Base-by-base conservation (phyloP, 2,888 invertebrate species). In the Hofmannophila pseudospretella region DNA sequence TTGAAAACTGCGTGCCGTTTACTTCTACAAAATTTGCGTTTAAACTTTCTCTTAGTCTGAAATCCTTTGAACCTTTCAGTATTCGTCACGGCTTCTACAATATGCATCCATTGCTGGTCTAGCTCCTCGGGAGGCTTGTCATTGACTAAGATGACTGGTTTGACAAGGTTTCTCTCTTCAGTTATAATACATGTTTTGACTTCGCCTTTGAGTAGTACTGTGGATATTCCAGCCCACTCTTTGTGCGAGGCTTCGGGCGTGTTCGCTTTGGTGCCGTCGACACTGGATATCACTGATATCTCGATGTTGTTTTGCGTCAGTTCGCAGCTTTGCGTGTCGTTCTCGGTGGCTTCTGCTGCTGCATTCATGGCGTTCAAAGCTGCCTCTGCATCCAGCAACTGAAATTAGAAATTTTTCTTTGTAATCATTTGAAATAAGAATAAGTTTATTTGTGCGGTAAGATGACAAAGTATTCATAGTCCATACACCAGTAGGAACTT, bases 91-190 rank as follows among this genome's bases (percentile, higher is more conserved):
- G 61, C 58, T 16, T 80, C 74, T 0, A 79, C 61, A 3, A 77
- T 54, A 30, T 74, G 61, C 7, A 65, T 50, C 78, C 77, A 78
- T 47, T 74, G 79, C 35, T 77, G 71, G 34, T 82, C 85, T 7
- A 81, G 67, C 47, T 82, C 84, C 47, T 82, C 84, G 0, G 74
- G 73, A 9, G 75, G 73, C 47, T 73, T 74, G 26, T 86, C 86
- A 29, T 86, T 86, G 3, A 84, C 70, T 46, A 86, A 45, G 12
- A 86, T 85, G 16, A 85, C 77, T 1, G 85, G 86, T 41, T 79
- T 70, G 5, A 64, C 51, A 0, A 67, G 56, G 13, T 55, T 55
- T 22, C 60, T 62, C 2, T 59, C 55, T 19, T 67, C 66, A 13
- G 45, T 41, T 36, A 39, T 49, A 2, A 41, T 38, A 26, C 57